Percentiles rank a stretch among this genome's conserved stretches.
Conservation (phyloP, 2,113 vertebrate species). For the Beaufortia kweichowensis region DNA sequence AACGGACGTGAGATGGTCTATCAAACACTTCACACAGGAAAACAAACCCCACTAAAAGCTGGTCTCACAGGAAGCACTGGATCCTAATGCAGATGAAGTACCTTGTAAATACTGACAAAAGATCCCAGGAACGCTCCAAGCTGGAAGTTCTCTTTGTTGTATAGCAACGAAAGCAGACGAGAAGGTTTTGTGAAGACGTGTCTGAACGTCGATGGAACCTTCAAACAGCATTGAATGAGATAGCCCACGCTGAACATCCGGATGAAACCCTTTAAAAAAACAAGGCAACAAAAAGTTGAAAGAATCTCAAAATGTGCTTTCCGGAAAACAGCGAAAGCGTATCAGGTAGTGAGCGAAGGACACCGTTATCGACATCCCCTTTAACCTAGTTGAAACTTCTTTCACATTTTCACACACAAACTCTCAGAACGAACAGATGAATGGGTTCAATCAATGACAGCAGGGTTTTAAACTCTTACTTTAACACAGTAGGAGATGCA, state of each 20-base stretch:
- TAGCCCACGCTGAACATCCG: slow-evolving; percentile 98
- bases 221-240: slow-evolving; percentile 97
- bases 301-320: not conserved
- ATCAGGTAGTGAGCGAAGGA: not conserved
- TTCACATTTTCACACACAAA: not conserved
- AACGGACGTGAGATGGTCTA: not conserved
- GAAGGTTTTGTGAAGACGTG: slow-evolving; percentile 93
- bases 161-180: slow-evolving; percentile 88
- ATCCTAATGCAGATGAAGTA: slow-evolving; percentile 58
- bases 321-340: not conserved
- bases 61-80: not conserved
- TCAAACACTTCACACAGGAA: not conserved
- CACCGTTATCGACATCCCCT: not conserved
- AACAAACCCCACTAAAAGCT: not conserved
- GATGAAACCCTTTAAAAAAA: slow-evolving; percentile 84
- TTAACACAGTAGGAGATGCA: slow-evolving; percentile 97
- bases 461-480: slow-evolving; percentile 74
- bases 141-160: slow-evolving; percentile 98
- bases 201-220: slow-evolving; percentile 90
- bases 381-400: not conserved
- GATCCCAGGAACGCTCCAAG: slow-evolving; percentile 95
- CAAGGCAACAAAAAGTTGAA: not conserved
- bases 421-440: not conserved
- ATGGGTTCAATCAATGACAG: not conserved
- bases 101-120: slow-evolving; percentile 99